Base-by-base conservation (phyloP, 1,140 invertebrate species). In the Pissodes strobi region DNA sequence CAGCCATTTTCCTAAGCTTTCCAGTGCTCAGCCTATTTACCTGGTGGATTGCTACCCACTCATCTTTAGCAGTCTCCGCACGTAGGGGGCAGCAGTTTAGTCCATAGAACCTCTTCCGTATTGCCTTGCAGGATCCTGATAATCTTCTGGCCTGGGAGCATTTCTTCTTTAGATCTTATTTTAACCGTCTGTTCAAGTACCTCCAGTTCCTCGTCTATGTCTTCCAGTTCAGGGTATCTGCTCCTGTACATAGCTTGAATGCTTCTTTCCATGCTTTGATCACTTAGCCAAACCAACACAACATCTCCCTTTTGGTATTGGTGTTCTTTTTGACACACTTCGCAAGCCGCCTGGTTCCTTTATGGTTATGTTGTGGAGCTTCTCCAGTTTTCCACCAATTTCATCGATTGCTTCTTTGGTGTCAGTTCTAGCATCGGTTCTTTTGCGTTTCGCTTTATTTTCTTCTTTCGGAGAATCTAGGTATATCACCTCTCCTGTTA, bases 151-250 rank as follows among this genome's bases (percentile, higher is more conserved):
- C n/a, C n/a, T 6, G 6, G 6, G 30, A 34, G 6, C 30, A 8
- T 6, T 6, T 34, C 30, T 34, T n/a, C 30, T 34, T 34, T 34
- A n/a, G 30, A 34, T 34, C 30, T 34, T 34, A 34, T 34, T 34
- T 34, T 34, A 6, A 34, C 6, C n/a, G 6, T n/a, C n/a, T 34
- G 30, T n/a, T 34, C 30, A n/a, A 34, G 6, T n/a, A 34, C 30
- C 30, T n/a, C 30, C 6, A 34, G 6, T 8, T 34, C 30, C 30
- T n/a, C 30, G n/a, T 34, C 30, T 6, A 34, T 34, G 6, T 34
- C 30, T 9, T 1, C 19, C 9, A 64, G 19, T 15, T 64, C 62
- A 2, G 55, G 62, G 21, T 18, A 64, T 49, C 22, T 59, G n/a
- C 48, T 41, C 37, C 17, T 37, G 4, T 55, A 63, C 23, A 27